phyloP scores from a whole-genome alignment of 1,140 invertebrate genomes.

The Drosophila fuyamai region DNA sequence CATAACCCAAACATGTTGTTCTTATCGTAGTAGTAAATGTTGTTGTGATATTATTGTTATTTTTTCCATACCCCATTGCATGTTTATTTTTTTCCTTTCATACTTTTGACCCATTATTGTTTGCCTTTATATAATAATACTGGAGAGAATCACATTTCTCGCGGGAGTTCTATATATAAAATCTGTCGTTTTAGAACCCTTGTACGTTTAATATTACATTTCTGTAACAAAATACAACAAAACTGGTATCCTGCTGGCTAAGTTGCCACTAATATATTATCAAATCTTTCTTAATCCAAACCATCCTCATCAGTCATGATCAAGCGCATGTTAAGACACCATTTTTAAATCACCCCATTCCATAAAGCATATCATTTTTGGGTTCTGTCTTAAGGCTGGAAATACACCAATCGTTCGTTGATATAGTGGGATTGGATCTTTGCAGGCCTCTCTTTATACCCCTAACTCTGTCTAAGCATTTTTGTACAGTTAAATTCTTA shows the following conservation, averaged over 20 bases:
- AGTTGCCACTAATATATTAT: not conserved
- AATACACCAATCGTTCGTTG: constrained; percentile 77
- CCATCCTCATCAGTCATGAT: not conserved
- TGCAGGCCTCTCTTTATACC: constrained; percentile 41
- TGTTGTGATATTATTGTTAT: not conserved
- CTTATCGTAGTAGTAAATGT: constrained; percentile 8
- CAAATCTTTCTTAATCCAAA: not conserved
- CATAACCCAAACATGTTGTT: constrained; percentile 10
- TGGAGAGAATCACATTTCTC: not conserved
- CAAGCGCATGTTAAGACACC: constrained; percentile 10
- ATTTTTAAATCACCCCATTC: constrained; percentile 8
- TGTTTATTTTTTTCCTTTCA: constrained; percentile 1
- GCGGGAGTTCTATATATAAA: not conserved
- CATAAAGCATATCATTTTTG: constrained; percentile 17
- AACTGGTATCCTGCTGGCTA: not conserved
- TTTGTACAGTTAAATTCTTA: constrained; percentile 58
- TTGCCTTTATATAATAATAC: not conserved
- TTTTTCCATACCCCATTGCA: constrained; percentile 8
- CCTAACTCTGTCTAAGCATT: constrained; percentile 49
- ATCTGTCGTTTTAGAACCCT: not conserved
- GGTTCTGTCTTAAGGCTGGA: constrained; percentile 37
- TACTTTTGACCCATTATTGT: not conserved
- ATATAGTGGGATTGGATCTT: constrained; percentile 37
- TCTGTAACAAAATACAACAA: not conserved
- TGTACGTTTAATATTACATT: not conserved